phyloP scores from a whole-genome alignment of 2,797 vertebrate species.

The Myotis vivesi region DNA sequence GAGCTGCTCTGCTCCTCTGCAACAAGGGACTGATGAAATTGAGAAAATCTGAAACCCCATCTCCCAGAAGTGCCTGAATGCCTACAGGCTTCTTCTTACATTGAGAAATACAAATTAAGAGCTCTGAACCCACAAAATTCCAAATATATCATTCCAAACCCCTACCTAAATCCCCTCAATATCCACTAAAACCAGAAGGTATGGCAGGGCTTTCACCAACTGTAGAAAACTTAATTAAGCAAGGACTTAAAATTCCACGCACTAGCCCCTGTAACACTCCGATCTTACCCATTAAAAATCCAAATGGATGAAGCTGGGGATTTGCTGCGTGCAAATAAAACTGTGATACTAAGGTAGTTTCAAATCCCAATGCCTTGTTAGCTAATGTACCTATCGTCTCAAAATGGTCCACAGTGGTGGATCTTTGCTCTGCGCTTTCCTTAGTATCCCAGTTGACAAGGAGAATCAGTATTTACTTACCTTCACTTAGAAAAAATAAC shows the following conservation, averaged over 20 bases:
- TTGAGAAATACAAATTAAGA: neutral
- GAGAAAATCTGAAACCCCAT: neutral
- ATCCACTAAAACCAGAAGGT: neutral
- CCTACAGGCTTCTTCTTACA: neutral
- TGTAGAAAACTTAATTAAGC: neutral
- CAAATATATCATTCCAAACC: neutral
- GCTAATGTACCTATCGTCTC: neutral
- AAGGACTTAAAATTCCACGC: neutral
- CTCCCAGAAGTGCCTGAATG: neutral
- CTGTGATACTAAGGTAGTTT: neutral
- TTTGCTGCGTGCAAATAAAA: neutral
- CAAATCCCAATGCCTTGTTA: neutral
- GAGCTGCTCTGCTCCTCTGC: neutral
- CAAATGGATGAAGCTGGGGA: neutral
- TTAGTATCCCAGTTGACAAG: neutral
- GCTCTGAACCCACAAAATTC: neutral
- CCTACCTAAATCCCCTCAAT: neutral
- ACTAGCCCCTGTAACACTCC: neutral
- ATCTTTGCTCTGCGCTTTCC: neutral
- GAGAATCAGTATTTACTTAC: neutral
- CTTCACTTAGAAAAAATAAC: neutral
- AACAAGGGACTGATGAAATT: neutral
- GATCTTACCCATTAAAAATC: neutral
- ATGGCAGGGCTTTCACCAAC: neutral
- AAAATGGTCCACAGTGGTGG: neutral